These are phyloP conservation scores for Drosophila micromelanica DNA, from an alignment of 1,140 invertebrate species.

Conservation along the genomic window DNA sequence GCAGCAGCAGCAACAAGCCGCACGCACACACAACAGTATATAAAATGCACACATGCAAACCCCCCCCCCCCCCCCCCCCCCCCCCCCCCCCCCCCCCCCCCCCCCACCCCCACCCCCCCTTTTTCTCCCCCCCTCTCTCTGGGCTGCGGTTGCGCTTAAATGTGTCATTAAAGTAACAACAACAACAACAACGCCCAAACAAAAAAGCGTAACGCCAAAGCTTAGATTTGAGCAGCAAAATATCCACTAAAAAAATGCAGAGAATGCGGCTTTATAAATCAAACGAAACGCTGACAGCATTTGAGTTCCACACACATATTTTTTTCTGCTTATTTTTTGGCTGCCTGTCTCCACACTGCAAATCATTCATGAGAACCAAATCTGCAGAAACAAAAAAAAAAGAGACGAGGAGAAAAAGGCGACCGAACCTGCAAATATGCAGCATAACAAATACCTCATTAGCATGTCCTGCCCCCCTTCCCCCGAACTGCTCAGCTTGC, in stretches of 20 bases:
- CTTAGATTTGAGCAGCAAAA: constrained; percentile 59
- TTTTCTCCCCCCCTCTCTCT: too few relatives aligned
- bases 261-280: constrained; percentile 63
- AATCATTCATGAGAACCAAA: constrained; percentile 58
- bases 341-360: constrained; percentile 11
- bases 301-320: constrained; percentile 2
- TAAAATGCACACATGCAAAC: constrained; percentile 37
- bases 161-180: constrained; percentile 67
- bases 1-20: constrained; percentile 39
- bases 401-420: background rate
- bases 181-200: too few relatives aligned
- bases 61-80: background rate
- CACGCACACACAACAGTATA: constrained; percentile 24
- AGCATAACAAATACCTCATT: constrained; percentile 73
- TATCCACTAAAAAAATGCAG: constrained; percentile 21
- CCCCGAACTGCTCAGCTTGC: too few relatives aligned
- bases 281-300: constrained; percentile 45
- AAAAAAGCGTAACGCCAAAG: constrained; percentile 13
- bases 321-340: background rate
- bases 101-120: too few relatives aligned
- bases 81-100: too few relatives aligned
- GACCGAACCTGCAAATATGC: constrained; percentile 49
- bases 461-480: constrained; percentile 53
- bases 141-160: constrained; percentile 75
- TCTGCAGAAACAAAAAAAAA: constrained; percentile 8